phyloP scores from a whole-genome alignment of 2,113 vertebrate genomes.

The Excalfactoria chinensis region DNA sequence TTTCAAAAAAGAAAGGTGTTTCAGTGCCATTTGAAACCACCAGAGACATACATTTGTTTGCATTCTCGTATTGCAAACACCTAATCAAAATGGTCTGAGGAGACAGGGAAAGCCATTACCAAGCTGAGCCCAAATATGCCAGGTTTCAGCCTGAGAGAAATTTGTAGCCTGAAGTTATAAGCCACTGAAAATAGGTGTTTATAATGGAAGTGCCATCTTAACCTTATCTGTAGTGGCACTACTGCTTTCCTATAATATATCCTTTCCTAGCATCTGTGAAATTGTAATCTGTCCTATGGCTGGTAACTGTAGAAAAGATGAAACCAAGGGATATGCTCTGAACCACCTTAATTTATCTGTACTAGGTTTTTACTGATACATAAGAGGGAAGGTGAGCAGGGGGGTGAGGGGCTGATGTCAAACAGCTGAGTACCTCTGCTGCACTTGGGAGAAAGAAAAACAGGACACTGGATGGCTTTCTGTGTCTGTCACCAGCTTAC shows the following conservation, averaged over 20 bases:
- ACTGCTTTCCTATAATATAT: constrained; percentile 47
- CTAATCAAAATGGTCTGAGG: constrained; percentile 27
- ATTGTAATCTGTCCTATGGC: constrained; percentile 49
- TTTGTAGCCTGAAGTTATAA: constrained; percentile 49
- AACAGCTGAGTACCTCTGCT: background rate
- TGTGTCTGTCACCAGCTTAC: background rate
- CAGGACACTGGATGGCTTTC: background rate
- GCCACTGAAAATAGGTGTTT: constrained; percentile 41
- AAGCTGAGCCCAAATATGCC: constrained; percentile 32
- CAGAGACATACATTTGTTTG: background rate
- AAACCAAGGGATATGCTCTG: constrained; percentile 21
- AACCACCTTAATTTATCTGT: constrained; percentile 59
- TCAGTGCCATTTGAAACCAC: background rate
- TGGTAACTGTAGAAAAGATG: constrained; percentile 50
- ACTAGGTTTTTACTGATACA: constrained; percentile 26
- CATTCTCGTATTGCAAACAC: background rate
- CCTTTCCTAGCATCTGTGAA: constrained; percentile 58
- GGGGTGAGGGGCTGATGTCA: background rate
- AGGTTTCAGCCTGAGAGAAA: constrained; percentile 23
- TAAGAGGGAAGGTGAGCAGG: background rate
- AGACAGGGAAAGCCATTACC: constrained; percentile 34
- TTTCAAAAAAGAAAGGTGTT: background rate
- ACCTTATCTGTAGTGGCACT: constrained; percentile 55
- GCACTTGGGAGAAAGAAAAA: background rate
- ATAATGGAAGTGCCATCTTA: constrained; percentile 53